Conservation (phyloP, 53 echinoderm and acorn worm genomes). For the Arbacia lixula region DNA sequence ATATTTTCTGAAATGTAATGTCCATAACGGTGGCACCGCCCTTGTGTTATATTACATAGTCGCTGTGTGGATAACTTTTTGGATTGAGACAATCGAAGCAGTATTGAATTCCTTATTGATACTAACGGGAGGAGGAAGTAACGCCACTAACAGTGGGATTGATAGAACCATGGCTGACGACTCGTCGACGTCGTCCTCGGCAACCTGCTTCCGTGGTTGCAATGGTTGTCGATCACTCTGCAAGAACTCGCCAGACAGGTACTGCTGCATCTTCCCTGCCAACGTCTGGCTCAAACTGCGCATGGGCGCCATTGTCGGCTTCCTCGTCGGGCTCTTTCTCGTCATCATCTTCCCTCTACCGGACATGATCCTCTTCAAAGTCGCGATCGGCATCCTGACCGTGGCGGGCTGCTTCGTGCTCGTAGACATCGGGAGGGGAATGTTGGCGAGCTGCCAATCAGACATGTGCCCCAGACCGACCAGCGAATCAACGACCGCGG, state of each 20-base stretch:
- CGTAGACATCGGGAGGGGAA: constrained; percentile 29
- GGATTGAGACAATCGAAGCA: too few relatives aligned
- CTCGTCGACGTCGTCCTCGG: neutral
- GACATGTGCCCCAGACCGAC: too few relatives aligned
- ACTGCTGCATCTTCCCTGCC: constrained; percentile 32
- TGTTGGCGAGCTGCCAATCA: constrained; percentile 15
- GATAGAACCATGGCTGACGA: too few relatives aligned
- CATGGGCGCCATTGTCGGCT: neutral
- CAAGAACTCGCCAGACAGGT: neutral
- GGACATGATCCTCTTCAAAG: constrained; percentile 16
- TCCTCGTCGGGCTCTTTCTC: constrained; percentile 31
- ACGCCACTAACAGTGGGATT: too few relatives aligned
- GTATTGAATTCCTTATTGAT: too few relatives aligned
- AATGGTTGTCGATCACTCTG: neutral
- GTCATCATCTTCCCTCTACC: constrained; percentile 47
- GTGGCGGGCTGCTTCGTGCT: constrained; percentile 2
- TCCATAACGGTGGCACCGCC: too few relatives aligned
- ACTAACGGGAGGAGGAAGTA: too few relatives aligned
- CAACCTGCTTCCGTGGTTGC: neutral
- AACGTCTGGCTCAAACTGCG: constrained; percentile 40
- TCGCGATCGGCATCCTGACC: constrained; percentile 13
- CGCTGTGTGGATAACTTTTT: too few relatives aligned
- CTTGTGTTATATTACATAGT: too few relatives aligned
- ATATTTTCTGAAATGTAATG: too few relatives aligned
- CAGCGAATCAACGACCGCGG: too few relatives aligned